A percentile compares a stretch with the other conserved stretches of the same genome.
Conservation (phyloP, 2,888 invertebrate species). For the Drosophila lacicola region DNA sequence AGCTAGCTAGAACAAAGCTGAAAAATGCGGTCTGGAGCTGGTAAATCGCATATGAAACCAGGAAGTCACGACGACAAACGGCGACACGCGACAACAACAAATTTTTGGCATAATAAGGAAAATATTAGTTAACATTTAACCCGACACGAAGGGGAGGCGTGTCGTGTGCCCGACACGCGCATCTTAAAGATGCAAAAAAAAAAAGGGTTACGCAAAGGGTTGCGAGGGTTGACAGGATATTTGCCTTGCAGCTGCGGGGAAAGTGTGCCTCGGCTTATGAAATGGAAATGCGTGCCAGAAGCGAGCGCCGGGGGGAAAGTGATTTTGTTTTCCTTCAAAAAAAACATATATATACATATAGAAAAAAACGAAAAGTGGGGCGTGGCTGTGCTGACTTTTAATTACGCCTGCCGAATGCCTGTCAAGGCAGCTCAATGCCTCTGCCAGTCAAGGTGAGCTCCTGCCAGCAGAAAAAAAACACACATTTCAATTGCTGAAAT, state of each 20-base stretch:
- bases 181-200: conserved; percentile 64
- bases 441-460: conserved; percentile 49
- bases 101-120: conserved; percentile 58
- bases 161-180: conserved; percentile 79
- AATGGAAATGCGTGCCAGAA: conserved; percentile 53
- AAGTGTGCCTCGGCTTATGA: conserved; percentile 68
- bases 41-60: conserved; percentile 14
- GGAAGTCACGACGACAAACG: conserved; percentile 48
- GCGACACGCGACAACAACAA: conserved; percentile 54
- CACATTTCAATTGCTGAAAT: conserved; percentile 41
- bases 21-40: conserved; percentile 1
- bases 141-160: conserved; percentile 26
- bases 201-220: conserved; percentile 45
- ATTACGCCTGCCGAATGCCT: conserved; percentile 41
- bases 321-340: conserved; percentile 18
- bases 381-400: conserved; percentile 65
- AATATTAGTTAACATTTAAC: conserved; percentile 79
- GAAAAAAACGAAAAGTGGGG: conserved; percentile 17
- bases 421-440: conserved; percentile 60
- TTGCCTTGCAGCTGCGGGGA: conserved; percentile 31
- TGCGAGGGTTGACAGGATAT: conserved; percentile 44
- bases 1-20: conserved; percentile 45
- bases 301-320: conserved; percentile 35
- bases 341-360: too few relatives aligned
- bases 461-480: conserved; percentile 7